Conservation (phyloP, 2,797 vertebrate species). For the Melanotaenia parkinsoni region DNA sequence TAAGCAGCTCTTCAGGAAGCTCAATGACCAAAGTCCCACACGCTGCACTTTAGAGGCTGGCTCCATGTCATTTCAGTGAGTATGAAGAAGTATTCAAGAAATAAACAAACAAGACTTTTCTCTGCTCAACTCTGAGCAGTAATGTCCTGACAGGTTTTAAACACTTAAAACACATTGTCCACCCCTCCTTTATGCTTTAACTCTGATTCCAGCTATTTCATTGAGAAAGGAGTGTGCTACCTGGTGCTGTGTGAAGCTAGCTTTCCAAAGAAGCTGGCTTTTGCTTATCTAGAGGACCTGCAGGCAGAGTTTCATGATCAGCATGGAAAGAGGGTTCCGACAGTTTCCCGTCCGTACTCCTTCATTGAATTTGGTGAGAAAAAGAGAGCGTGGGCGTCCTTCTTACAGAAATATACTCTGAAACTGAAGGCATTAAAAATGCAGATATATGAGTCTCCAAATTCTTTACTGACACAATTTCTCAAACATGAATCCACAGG, state of each 20-base stretch:
- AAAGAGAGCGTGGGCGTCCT: background rate
- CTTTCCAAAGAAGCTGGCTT: conserved; percentile 97
- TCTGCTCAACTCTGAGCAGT: background rate
- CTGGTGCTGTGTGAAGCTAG: conserved; percentile 94
- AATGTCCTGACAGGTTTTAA: background rate
- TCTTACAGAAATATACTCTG: background rate
- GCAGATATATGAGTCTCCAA: background rate
- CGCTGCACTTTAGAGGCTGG: conserved; percentile 97
- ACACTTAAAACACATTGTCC: background rate
- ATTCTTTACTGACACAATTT: background rate
- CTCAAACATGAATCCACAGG: background rate
- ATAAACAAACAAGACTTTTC: background rate
- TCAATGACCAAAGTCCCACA: conserved; percentile 97
- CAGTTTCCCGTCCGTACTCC: conserved; percentile 95
- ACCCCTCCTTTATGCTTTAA: background rate
- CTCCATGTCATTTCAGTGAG: conserved; percentile 96
- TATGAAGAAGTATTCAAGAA: conserved; percentile 41
- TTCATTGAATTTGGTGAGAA: conserved; percentile 98
- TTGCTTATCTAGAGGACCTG: conserved; percentile 95
- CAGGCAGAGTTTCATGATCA: conserved; percentile 98
- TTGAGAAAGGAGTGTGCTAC: conserved; percentile 96
- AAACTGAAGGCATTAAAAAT: background rate
- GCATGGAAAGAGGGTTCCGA: conserved; percentile 95
- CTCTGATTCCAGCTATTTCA: conserved; percentile 86
- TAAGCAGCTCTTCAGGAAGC: conserved; percentile 95